phyloP scores from a whole-genome alignment of 2,888 invertebrate species.

The Silvanus unidentatus region DNA sequence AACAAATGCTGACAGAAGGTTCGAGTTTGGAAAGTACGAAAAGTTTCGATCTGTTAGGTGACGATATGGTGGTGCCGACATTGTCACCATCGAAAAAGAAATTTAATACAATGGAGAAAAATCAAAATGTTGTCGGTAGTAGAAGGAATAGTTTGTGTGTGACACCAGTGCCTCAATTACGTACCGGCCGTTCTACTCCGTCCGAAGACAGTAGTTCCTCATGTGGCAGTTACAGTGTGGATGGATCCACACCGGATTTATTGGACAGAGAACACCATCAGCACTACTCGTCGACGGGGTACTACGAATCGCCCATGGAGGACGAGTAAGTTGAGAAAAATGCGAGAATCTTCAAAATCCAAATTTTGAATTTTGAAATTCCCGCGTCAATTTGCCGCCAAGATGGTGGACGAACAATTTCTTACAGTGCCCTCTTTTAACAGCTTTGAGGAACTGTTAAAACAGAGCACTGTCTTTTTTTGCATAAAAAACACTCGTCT shows the following conservation, averaged over 20 bases:
- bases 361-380: not conserved
- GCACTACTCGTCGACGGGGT: conserved; percentile 68
- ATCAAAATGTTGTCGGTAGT: too few relatives aligned
- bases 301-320: conserved; percentile 68
- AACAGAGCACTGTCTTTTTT: too few relatives aligned
- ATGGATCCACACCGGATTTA: conserved; percentile 45
- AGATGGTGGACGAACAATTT: too few relatives aligned
- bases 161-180: conserved; percentile 41
- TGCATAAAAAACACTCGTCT: too few relatives aligned
- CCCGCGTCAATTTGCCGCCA: too few relatives aligned
- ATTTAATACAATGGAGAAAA: too few relatives aligned
- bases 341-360: not conserved
- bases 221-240: conserved; percentile 53
- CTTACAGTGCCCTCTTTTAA: too few relatives aligned
- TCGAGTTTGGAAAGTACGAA: conserved; percentile 86
- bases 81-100: conserved; percentile 53
- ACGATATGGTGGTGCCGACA: conserved; percentile 59
- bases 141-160: conserved; percentile 34
- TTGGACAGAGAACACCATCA: conserved; percentile 54
- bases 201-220: conserved; percentile 55
- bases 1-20: conserved; percentile 55
- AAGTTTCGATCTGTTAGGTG: conserved; percentile 65
- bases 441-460: too few relatives aligned
- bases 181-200: conserved; percentile 48
- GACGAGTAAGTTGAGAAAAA: conserved; percentile 58